Base-by-base conservation (phyloP, 1,140 invertebrate genomes). In the Ectropis grisescens region DNA sequence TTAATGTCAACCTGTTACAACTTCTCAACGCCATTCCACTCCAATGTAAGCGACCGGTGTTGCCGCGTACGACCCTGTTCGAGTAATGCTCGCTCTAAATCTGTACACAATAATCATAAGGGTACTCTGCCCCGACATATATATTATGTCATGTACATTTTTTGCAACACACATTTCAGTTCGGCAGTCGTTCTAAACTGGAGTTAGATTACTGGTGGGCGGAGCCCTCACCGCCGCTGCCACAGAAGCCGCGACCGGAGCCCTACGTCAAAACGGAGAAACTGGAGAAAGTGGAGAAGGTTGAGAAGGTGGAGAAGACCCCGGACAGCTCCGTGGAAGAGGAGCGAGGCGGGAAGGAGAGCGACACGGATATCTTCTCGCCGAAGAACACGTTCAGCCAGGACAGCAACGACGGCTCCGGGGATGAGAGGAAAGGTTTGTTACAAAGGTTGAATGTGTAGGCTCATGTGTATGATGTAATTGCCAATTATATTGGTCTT, bases 161-260 rank as follows among this genome's bases (percentile, higher is more conserved):
- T n/a, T n/a, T n/a, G n/a, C n/a, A n/a, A n/a, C n/a, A n/a, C n/a
- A n/a, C n/a, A 3, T 64, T 60, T 2, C 36, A 91, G 90, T 90
- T 93, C 78, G 93, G 93, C 7, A 85, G 86, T 32, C 90, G 93
- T 45, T 91, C 89, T 0, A 93, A 90, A 72, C 67, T 96, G 11
- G 85, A 88, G 41, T 70, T 96, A 26, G 92, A 95, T 67, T 96
- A 96, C 72, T 91, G 90, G 83, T 96, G 92, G 92, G 81, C 85
- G 11, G 86, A 88, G 43, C 75, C 78, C 1, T 61, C 65, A 0
- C 57, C 69, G 0, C 75, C 81, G 1, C 41, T 83, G 6, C 62
- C 67, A 1, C 59, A 58, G 11, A 52, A 59, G 13, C 33, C 47
- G 1, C 2, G 11, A 2, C 9, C 11, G 2, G 44, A 52, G 19